Evolutionary conservation across 2,797 vertebrate genomes (phyloP).

Genomic region (Amphiprion clarkii): DNA sequence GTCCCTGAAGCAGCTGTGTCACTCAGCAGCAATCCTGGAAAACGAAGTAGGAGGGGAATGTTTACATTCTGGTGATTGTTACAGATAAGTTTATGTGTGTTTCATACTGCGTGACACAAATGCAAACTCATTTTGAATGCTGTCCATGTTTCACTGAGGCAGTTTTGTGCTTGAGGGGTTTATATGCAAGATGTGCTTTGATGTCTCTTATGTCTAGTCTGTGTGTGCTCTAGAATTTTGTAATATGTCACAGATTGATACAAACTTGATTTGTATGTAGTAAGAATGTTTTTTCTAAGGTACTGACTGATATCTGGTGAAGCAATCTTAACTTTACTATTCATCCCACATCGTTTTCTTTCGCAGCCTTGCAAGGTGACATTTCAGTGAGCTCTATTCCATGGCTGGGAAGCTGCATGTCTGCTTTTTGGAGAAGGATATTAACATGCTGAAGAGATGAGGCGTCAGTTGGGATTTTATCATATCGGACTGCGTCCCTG

Average conservation of each 20-base stretch:
- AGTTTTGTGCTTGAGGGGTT: conserved; percentile 1
- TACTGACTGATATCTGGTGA: not conserved
- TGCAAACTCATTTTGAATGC: conserved; percentile 11
- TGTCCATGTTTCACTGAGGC: not conserved
- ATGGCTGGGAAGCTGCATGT: not conserved
- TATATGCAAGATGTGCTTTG: not conserved
- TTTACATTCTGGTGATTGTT: conserved; percentile 20
- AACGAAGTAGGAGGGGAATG: conserved; percentile 7
- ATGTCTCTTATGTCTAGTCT: conserved; percentile 9
- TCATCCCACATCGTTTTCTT: not conserved
- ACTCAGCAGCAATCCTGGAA: conserved; percentile 21
- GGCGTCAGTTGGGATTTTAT: conserved; percentile 5
- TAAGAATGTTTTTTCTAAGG: not conserved
- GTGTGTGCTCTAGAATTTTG: not conserved
- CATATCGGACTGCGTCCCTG: not conserved
- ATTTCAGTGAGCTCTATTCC: conserved; percentile 25
- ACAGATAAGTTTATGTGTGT: conserved; percentile 1
- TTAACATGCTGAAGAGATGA: conserved; percentile 16
- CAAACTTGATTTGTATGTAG: not conserved
- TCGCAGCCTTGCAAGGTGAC: not conserved
- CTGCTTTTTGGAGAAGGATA: conserved; percentile 22
- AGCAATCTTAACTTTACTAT: not conserved
- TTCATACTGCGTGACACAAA: conserved; percentile 13
- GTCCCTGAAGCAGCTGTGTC: conserved; percentile 24
- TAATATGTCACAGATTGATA: not conserved